A percentile compares a stretch with the other conserved stretches of the same genome.
These are phyloP conservation scores for Drosophila pachea DNA, from an alignment of 1,140 invertebrate species.

Conservation along the genomic window DNA sequence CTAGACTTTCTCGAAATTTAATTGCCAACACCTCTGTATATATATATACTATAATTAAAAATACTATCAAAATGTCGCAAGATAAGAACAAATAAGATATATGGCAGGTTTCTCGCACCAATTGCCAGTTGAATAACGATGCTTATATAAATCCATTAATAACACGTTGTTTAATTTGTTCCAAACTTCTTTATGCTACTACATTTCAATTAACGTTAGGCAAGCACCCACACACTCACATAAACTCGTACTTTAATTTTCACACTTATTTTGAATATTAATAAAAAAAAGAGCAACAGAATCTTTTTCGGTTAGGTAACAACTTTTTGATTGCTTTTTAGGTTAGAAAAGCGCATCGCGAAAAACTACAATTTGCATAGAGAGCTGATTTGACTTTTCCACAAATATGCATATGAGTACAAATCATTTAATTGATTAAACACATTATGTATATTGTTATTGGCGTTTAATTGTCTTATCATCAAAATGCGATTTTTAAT, in stretches of 20 bases:
- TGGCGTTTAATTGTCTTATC: conserved; percentile 44
- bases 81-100: conserved; percentile 42
- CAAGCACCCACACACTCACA: neutral
- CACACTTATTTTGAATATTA: conserved; percentile 4
- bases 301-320: conserved; percentile 62
- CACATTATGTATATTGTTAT: conserved; percentile 28
- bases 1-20: conserved; percentile 1
- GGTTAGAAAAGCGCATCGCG: conserved; percentile 64
- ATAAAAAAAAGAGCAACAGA: conserved; percentile 18
- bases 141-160: conserved; percentile 36
- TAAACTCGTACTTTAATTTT: conserved; percentile 5
- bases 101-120: conserved; percentile 11
- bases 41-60: conserved; percentile 30
- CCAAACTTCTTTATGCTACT: conserved; percentile 9
- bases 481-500: conserved; percentile 22
- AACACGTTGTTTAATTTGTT: conserved; percentile 14
- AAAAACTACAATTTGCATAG: conserved; percentile 37
- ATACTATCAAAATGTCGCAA: conserved; percentile 38
- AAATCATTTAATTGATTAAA: conserved; percentile 32
- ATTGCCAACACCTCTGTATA: conserved; percentile 3
- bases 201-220: neutral
- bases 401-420: conserved; percentile 22
- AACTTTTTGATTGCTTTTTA: conserved; percentile 65
- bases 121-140: conserved; percentile 37
- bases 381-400: conserved; percentile 9